phyloP scores from a whole-genome alignment of 1,140 invertebrate species.

The Sinella curviseta region DNA sequence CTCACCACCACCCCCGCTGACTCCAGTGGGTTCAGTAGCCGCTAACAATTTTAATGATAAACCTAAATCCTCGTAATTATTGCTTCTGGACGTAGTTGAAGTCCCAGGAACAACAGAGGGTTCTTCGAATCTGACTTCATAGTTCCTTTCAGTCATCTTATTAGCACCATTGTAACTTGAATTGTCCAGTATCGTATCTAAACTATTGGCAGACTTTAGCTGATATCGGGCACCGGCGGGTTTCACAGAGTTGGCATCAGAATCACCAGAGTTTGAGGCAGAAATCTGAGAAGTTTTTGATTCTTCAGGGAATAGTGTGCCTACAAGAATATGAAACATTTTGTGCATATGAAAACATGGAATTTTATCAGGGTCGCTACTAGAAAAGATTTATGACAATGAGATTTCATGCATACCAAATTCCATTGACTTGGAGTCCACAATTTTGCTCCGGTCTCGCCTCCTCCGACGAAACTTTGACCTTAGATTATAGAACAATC shows the following conservation, averaged over 20 bases:
- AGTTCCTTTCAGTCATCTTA: neutral
- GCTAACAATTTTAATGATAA: neutral
- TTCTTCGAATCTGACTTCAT: neutral
- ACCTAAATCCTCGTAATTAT: neutral
- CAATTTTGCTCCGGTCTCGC: slow-evolving; percentile 39
- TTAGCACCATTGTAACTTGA: slow-evolving; percentile 1
- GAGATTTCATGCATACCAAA: slow-evolving; percentile 37
- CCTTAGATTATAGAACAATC: slow-evolving; percentile 42
- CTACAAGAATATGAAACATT: too few species aligned
- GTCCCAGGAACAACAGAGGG: neutral
- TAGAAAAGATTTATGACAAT: neutral
- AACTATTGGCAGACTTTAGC: slow-evolving; percentile 35
- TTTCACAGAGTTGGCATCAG: neutral
- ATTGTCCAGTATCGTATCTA: slow-evolving; percentile 33
- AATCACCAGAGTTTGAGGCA: neutral
- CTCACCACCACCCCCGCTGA: too few species aligned
- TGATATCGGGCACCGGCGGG: slow-evolving; percentile 15
- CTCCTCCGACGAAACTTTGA: slow-evolving; percentile 41
- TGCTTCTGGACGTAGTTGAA: neutral
- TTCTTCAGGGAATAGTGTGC: slow-evolving; percentile 1
- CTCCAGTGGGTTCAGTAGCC: neutral
- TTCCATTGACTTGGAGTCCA: slow-evolving; percentile 42
- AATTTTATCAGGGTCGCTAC: too few species aligned
- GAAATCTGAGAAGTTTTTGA: neutral
- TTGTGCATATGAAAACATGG: too few species aligned